These are phyloP conservation scores for Thymelicus lineola DNA, from an alignment of 2,888 invertebrate genomes.

Conservation along the genomic window DNA sequence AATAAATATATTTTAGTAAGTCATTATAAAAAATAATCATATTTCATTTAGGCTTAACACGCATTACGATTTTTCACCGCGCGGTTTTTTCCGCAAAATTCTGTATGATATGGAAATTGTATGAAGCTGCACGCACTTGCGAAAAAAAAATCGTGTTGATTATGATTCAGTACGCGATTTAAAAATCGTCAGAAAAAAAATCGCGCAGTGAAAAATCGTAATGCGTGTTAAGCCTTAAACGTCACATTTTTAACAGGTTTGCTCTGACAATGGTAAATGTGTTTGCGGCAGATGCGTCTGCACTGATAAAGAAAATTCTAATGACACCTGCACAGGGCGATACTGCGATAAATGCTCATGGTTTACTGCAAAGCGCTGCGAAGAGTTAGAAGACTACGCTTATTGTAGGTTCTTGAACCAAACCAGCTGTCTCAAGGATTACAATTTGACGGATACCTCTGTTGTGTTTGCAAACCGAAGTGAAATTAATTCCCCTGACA, in stretches of 20 bases:
- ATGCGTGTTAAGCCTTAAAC: too few species aligned
- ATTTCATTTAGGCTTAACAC: too few species aligned
- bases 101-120: too few species aligned
- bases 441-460: conserved; percentile 48
- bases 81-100: too few species aligned
- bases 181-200: too few species aligned
- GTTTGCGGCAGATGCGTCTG: conserved; percentile 89
- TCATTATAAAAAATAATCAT: too few species aligned
- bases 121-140: too few species aligned
- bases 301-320: conserved; percentile 58
- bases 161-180: too few species aligned
- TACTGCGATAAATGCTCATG: conserved; percentile 91
- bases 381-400: conserved; percentile 89
- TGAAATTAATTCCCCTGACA: conserved; percentile 50
- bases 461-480: conserved; percentile 55
- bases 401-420: conserved; percentile 79
- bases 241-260: conserved; percentile 51
- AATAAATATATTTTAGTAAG: too few species aligned
- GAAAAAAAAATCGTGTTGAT: too few species aligned
- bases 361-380: conserved; percentile 88
- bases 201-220: too few species aligned
- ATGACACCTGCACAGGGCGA: conserved; percentile 78
- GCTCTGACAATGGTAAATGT: conserved; percentile 87
- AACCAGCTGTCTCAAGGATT: conserved; percentile 54
- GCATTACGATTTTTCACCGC: too few species aligned